Conservation (phyloP, 2,113 vertebrate species). For the Gymnarchus niloticus region DNA sequence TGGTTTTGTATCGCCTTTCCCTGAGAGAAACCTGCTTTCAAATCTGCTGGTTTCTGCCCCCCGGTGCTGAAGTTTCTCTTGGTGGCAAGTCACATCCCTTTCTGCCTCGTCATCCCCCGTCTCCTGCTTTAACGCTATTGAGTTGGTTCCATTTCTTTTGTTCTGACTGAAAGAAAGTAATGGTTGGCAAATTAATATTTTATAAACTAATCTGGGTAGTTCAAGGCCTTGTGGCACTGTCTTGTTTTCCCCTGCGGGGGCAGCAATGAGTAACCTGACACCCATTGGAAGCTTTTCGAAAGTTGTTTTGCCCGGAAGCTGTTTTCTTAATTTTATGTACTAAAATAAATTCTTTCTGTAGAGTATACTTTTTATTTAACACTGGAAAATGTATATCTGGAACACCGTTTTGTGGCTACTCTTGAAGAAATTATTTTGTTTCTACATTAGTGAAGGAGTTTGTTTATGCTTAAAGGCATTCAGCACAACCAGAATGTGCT, state of each 20-base stretch:
- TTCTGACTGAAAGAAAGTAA: background rate
- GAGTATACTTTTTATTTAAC: background rate
- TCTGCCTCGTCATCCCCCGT: background rate
- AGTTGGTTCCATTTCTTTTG: background rate
- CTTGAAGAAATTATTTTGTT: background rate
- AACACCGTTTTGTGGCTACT: background rate
- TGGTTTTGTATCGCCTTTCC: background rate
- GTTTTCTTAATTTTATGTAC: background rate
- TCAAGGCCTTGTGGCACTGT: background rate
- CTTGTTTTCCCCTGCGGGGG: slow-evolving; percentile 12
- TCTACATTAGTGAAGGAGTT: background rate
- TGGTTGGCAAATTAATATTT: slow-evolving; percentile 18
- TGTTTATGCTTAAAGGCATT: no score
- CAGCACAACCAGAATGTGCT: no score
- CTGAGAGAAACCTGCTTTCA: background rate
- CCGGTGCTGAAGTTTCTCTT: background rate
- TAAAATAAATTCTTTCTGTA: background rate
- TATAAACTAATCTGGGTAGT: background rate
- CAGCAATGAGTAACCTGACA: background rate
- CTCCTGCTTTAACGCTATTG: background rate
- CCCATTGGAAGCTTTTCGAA: background rate
- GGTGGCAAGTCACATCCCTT: background rate
- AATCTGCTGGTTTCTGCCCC: background rate
- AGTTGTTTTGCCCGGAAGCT: background rate
- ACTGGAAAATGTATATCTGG: background rate